Conservation (phyloP, 2,888 invertebrate genomes). For the Drosophila differens region DNA sequence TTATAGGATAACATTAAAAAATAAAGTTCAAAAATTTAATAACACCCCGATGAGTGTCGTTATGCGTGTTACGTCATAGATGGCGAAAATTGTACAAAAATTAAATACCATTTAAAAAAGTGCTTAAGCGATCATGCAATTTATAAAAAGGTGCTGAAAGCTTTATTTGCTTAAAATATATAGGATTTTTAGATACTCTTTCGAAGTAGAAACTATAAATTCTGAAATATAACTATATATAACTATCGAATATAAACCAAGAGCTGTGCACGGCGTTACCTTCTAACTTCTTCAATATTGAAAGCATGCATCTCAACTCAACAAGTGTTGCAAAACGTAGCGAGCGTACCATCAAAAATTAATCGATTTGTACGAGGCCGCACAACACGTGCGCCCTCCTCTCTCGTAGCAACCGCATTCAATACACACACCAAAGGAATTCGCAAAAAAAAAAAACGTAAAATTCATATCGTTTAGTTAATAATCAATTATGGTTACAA, state of each 20-base stretch:
- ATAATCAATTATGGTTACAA: slow-evolving; percentile 62
- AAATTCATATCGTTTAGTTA: slow-evolving; percentile 17
- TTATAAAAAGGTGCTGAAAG: not conserved
- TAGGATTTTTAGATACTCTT: not conserved
- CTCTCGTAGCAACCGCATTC: slow-evolving; percentile 40
- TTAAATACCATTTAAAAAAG: not conserved
- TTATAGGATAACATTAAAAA: not conserved
- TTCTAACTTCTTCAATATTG: not conserved
- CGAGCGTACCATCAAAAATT: slow-evolving; percentile 11
- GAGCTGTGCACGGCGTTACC: not conserved
- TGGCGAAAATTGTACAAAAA: not conserved
- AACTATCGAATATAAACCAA: not conserved
- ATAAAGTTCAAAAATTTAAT: not conserved
- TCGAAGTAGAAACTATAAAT: not conserved
- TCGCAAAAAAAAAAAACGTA: slow-evolving; percentile 35
- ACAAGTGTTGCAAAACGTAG: slow-evolving; percentile 37
- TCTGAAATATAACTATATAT: not conserved
- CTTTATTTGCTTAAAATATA: not conserved
- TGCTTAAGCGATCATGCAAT: not conserved
- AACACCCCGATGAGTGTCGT: not conserved
- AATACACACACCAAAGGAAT: slow-evolving; percentile 64
- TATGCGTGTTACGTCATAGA: not conserved
- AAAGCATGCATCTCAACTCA: not conserved
- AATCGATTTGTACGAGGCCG: slow-evolving; percentile 51
- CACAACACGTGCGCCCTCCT: slow-evolving; percentile 68